phyloP scores from a whole-genome alignment of 2,888 invertebrate genomes.

The Scaptomyza caliginosa region DNA sequence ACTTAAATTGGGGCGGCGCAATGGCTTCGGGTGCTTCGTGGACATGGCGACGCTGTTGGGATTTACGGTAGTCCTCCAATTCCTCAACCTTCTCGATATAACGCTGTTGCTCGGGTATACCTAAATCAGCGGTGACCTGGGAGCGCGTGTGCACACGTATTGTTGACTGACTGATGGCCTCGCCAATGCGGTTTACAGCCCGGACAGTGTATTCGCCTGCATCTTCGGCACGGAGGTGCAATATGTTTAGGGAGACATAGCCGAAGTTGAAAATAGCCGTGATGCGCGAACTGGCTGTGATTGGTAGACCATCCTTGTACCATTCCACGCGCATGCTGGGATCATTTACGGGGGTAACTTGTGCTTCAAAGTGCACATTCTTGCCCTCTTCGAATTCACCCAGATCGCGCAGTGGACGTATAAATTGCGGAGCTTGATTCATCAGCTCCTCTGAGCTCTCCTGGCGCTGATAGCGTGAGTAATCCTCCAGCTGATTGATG shows the following conservation, averaged over 20 bases:
- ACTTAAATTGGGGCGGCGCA: constrained; percentile 93
- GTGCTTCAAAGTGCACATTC: constrained; percentile 96
- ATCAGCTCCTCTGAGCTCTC: constrained; percentile 93
- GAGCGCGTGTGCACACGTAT: constrained; percentile 91
- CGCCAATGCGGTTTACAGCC: constrained; percentile 95
- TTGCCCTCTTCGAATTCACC: constrained; percentile 95
- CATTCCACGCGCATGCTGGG: constrained; percentile 97
- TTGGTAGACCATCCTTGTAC: constrained; percentile 97
- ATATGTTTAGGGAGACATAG: constrained; percentile 98
- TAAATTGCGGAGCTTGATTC: constrained; percentile 93
- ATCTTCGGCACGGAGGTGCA: constrained; percentile 99
- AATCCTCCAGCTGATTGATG: constrained; percentile 95
- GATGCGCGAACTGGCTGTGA: constrained; percentile 98
- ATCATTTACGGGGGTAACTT: constrained; percentile 95
- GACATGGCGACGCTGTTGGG: constrained; percentile 90
- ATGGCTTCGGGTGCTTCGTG: constrained; percentile 92
- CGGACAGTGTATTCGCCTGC: constrained; percentile 96
- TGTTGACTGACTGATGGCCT: constrained; percentile 93
- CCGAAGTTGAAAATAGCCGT: constrained; percentile 99
- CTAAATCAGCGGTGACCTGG: constrained; percentile 93
- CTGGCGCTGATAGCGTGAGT: constrained; percentile 93
- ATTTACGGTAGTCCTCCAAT: constrained; percentile 93
- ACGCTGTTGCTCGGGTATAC: constrained; percentile 94
- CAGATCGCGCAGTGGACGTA: constrained; percentile 93
- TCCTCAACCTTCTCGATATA: constrained; percentile 96